Base-by-base conservation (phyloP, 2,888 invertebrate genomes). In the Sinhomidia bicolor region DNA sequence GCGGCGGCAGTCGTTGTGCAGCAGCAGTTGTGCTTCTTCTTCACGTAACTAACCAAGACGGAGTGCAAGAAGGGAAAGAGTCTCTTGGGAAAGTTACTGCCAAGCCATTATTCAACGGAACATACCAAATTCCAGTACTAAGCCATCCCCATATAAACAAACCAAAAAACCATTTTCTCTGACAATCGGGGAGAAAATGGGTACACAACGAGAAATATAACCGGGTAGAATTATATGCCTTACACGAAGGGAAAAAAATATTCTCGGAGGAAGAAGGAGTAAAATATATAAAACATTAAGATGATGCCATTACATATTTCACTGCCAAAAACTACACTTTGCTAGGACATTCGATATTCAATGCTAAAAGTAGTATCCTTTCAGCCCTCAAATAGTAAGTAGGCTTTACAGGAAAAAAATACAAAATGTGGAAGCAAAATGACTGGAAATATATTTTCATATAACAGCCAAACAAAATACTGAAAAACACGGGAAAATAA, bases 41-140 rank as follows among this genome's bases (percentile, higher is more conserved):
- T 74, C 29, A 36, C 54, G 76, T 85, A 76, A 76, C 76, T n/a
- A 51, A 54, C 78, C 78, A 57, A 83, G 82, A 44, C 47, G 57
- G 60, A 54, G 84, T 36, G 51, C 41, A 32, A 41, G 84, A 54
- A 80, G 80, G 54, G 89, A 89, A 84, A 23, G 85, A 89, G 89
- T 89, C 89, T 89, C 89, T 74, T 29, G 89, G 89, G 89, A 89
- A 89, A 89, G 89, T 74, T 51, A 4, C 26, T 60, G 57, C 62
- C 7, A 74, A 60, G 71, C 68, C 89, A 89, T 89, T 80, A 80
- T 60, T 89, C 80, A 89, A 84, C 57, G 80, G 71, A 62, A 80
- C 80, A 57, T 60, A 60, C 65, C 79, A 68, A 79, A 76, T 71
- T 36, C 71, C 60, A n/a, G 65, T 62, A 76, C 26, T 68, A 76